phyloP scores from a whole-genome alignment of 2,888 invertebrate species.

The Ganaspis brasiliensis region DNA sequence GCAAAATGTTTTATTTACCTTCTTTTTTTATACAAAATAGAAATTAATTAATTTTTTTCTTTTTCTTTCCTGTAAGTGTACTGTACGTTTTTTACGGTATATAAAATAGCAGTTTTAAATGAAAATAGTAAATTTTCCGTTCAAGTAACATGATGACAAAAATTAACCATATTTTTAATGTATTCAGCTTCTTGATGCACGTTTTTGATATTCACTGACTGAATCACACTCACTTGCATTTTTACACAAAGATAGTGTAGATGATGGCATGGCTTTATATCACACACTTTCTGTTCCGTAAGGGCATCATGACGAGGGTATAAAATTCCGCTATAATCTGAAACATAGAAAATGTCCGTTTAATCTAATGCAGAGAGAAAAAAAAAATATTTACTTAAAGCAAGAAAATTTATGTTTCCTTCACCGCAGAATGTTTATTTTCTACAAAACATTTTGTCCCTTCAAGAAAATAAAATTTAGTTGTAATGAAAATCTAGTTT shows the following conservation, averaged over 20 bases:
- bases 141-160: neutral
- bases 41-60: too few relatives aligned
- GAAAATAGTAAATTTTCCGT: neutral
- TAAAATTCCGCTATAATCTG: constrained; percentile 8
- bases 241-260: neutral
- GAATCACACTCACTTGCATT: neutral
- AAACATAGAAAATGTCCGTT: neutral
- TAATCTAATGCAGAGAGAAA: constrained; percentile 18
- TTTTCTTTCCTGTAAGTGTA: neutral
- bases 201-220: constrained; percentile 3
- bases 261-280: neutral
- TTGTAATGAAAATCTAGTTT: neutral
- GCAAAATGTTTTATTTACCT: too few relatives aligned
- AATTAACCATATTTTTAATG: neutral
- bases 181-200: neutral
- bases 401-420: neutral
- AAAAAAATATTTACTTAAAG: neutral
- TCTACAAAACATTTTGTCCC: neutral
- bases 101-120: neutral
- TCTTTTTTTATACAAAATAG: too few relatives aligned
- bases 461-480: neutral
- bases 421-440: neutral
- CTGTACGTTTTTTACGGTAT: neutral
- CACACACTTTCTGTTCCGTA: neutral
- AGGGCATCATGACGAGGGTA: neutral